Conservation (phyloP, 2,888 invertebrate genomes). For the Acronicta leporina region DNA sequence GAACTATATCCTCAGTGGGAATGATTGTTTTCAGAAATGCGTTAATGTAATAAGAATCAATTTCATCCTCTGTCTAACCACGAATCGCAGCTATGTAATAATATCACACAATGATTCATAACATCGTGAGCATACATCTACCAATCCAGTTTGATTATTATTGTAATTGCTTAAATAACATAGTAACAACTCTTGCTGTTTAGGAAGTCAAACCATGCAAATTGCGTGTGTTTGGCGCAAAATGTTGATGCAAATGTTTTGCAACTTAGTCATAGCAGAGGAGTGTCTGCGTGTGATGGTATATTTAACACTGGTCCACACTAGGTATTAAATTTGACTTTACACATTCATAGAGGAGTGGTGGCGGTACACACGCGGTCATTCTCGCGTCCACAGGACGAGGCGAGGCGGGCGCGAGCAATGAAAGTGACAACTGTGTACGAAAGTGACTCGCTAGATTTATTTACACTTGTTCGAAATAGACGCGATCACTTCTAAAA, state of each 20-base stretch:
- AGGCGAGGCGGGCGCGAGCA: slow-evolving; percentile 66
- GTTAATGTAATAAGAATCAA: slow-evolving; percentile 4
- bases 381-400: slow-evolving; percentile 55
- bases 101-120: slow-evolving; percentile 17
- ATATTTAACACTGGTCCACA: slow-evolving; percentile 15
- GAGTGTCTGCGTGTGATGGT: slow-evolving; percentile 18
- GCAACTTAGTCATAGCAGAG: slow-evolving; percentile 9
- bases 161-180: slow-evolving; percentile 27
- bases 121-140: slow-evolving; percentile 32
- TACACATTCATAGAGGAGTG: slow-evolving; percentile 25
- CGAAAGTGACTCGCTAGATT: slow-evolving; percentile 85
- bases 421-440: slow-evolving; percentile 84
- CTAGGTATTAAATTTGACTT: slow-evolving; percentile 9
- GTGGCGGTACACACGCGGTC: slow-evolving; percentile 10
- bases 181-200: slow-evolving; percentile 14
- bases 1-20: slow-evolving; percentile 21
- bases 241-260: slow-evolving; percentile 16
- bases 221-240: slow-evolving; percentile 3
- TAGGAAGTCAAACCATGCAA: slow-evolving; percentile 9
- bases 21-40: slow-evolving; percentile 11
- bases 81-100: slow-evolving; percentile 17
- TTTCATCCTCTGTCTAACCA: slow-evolving; percentile 26
- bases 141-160: slow-evolving; percentile 21
- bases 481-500: slow-evolving; percentile 83
- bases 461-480: slow-evolving; percentile 87